phyloP scores from a whole-genome alignment of 2,797 vertebrate genomes.

The Rallus crepitans region DNA sequence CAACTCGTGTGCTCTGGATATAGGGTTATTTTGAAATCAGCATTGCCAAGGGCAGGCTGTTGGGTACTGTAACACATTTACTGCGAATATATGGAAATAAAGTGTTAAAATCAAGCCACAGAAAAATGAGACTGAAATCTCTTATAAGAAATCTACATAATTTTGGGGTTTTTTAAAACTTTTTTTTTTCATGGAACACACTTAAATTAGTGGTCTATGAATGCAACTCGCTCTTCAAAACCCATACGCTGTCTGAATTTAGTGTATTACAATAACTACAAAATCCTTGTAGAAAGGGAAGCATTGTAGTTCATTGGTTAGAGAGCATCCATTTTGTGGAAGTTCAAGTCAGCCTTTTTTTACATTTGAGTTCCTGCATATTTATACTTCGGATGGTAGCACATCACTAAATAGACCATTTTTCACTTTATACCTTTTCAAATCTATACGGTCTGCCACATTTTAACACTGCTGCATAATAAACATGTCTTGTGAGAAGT shows the following conservation, averaged over 20 bases:
- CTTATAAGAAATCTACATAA: neutral
- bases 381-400: neutral
- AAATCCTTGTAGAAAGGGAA: neutral
- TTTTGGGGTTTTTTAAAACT: neutral
- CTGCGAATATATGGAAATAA: neutral
- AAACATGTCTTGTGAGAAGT: constrained; percentile 43
- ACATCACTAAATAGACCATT: neutral
- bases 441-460: neutral
- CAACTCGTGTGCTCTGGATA: rapidly evolving
- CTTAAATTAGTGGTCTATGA: neutral
- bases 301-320: neutral
- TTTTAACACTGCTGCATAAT: constrained; percentile 42
- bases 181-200: neutral
- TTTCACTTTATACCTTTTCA: constrained; percentile 6
- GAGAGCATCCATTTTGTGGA: neutral
- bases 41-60: neutral
- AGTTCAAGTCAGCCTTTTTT: neutral
- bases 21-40: neutral
- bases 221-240: neutral
- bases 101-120: neutral
- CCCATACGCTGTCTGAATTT: neutral
- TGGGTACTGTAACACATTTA: neutral
- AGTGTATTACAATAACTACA: neutral
- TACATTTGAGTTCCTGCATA: neutral
- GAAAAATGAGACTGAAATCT: neutral